Evolutionary conservation across 2,113 vertebrate species (phyloP), one percentile per base, ranked within the genome.

Genomic region (Periophthalmus modestus): DNA sequence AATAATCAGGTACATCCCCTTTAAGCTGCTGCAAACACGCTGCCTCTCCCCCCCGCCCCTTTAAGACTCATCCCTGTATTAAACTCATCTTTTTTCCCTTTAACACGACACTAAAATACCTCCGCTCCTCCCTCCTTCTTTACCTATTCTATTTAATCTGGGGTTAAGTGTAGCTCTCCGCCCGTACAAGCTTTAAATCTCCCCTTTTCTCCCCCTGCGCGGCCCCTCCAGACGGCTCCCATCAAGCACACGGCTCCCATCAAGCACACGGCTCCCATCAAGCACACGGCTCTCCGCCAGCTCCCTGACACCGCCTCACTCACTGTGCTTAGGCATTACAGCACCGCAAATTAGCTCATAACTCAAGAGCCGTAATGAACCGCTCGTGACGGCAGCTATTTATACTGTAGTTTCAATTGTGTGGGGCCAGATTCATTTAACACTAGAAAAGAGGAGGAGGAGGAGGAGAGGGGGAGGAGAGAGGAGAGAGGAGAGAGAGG

Each of bases 261-360:
- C n/a, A n/a, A n/a, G n/a, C n/a, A n/a, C n/a, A n/a, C n/a, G n/a
- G n/a, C n/a, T n/a, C 15, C 48, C 48, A 18, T 88, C 83, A 85
- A 82, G 87, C 80, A 78, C 84, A 77, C 82, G 69, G 85, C 88
- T 82, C 88, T 91, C 88, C 87, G 81, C 75, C 78, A 83, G 88
- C 78, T 83, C 81, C 78, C 10, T 90, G 89, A 91, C 91, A 90
- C 83, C 87, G 86, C 85, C 83, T 93, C 86, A 88, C 83, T 93
- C 90, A 91, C 81, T 89, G 79, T 83, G 85, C 85, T 81, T 85
- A 71, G 87, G 89, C 87, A 92, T 92, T 90, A 88, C 87, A 90
- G 70, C 28, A 73, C 75, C 48, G 81, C 81, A 92, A 92, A 93
- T 91, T 87, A 91, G 86, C 89, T 90, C 90, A 93, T 93, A 91